Evolutionary conservation across 2,113 vertebrate species (phyloP).

Genomic region (Micronycteris hirsuta): DNA sequence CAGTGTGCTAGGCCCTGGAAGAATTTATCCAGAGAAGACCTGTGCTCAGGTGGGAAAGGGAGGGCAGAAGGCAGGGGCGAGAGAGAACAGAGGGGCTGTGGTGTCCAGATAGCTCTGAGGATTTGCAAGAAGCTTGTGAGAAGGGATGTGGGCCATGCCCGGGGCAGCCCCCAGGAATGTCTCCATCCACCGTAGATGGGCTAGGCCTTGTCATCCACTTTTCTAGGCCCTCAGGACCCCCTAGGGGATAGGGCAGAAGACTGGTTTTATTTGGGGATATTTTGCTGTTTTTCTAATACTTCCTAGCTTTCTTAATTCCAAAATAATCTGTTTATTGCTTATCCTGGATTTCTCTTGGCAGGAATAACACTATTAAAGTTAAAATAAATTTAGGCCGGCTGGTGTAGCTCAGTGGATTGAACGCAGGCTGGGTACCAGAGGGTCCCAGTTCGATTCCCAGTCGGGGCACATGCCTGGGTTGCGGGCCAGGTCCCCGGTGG

Average conservation of each 20-base stretch:
- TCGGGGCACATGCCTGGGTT: no score
- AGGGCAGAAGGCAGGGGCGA: neutral
- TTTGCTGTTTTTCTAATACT: neutral
- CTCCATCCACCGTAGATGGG: neutral
- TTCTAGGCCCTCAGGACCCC: neutral
- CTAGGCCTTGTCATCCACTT: neutral
- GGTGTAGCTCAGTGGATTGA: no score
- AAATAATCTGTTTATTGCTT: neutral
- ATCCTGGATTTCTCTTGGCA: no score
- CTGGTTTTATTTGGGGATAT: neutral
- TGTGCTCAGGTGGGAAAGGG: neutral
- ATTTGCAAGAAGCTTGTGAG: neutral
- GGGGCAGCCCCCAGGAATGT: neutral
- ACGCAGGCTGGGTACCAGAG: no score
- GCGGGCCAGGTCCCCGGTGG: no score
- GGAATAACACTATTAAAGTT: neutral
- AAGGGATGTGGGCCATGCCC: neutral
- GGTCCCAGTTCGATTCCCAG: no score
- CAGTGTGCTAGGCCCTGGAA: neutral
- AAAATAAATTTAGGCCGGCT: neutral
- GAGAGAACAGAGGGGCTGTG: neutral
- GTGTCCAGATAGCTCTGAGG: neutral
- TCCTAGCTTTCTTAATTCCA: neutral
- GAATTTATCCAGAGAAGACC: neutral
- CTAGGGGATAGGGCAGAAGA: neutral